A percentile compares a stretch with the other conserved stretches of the same genome.
These are phyloP conservation scores for Psilopogon haemacephalus DNA, from an alignment of 2,113 vertebrate genomes.

Conservation along the genomic window DNA sequence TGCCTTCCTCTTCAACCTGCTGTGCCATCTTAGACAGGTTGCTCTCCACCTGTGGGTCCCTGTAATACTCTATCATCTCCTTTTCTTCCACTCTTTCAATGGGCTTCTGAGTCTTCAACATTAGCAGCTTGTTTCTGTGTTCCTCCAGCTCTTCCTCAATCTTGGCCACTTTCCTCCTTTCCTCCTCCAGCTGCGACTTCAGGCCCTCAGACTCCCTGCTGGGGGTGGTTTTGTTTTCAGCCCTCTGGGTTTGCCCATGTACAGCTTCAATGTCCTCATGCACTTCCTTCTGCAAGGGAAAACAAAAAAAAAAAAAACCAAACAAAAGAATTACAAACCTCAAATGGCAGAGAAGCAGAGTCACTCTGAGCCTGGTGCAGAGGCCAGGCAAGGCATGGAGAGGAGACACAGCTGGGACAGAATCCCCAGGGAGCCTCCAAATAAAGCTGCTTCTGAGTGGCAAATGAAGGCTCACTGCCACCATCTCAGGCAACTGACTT, in stretches of 20 bases:
- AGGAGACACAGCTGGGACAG: not conserved
- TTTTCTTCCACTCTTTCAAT: constrained; percentile 90
- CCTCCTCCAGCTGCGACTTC: constrained; percentile 79
- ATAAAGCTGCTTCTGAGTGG: not conserved
- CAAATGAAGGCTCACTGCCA: not conserved
- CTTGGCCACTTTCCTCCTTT: constrained; percentile 75
- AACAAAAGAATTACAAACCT: not conserved
- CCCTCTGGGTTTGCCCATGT: constrained; percentile 70
- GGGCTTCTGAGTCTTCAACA: constrained; percentile 86
- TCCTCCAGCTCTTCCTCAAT: constrained; percentile 77
- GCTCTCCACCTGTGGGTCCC: constrained; percentile 86
- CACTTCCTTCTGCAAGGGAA: constrained; percentile 82
- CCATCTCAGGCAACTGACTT: not conserved
- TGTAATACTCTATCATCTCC: constrained; percentile 90
- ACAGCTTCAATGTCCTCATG: constrained; percentile 72
- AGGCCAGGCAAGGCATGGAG: not conserved
- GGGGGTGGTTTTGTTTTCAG: constrained; percentile 62
- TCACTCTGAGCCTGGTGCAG: not conserved
- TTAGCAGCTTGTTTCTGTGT: constrained; percentile 79
- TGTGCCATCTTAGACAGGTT: constrained; percentile 69
- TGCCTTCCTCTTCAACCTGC: constrained; percentile 78
- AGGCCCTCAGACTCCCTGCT: constrained; percentile 71
- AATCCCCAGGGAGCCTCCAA: not conserved
- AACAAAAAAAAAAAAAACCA: not conserved
- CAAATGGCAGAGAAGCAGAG: not conserved